Base-by-base conservation (phyloP, 2,797 vertebrate species). In the Astyanax mexicanus region DNA sequence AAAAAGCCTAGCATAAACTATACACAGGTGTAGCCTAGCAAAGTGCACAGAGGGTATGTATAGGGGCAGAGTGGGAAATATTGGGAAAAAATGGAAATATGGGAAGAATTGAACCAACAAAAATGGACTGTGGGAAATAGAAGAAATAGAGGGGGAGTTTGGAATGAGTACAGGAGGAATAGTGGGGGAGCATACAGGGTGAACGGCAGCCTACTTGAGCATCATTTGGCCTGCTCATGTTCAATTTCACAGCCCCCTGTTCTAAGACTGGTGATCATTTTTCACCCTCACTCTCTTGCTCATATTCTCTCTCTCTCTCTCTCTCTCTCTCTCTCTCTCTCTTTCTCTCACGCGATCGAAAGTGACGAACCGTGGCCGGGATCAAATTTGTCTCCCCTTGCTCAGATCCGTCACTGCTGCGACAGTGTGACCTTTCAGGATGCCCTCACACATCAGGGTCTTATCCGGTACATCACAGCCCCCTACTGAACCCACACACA, bases 221-320 rank as follows among this genome's bases (percentile, higher is more conserved):
- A 62, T 75, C 23, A 32, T 51, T 69, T 42, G 7, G 15, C 29
- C 42, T 54, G 13, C 72, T 65, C 65, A 76, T 80, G 69, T 82
- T 69, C 80, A 77, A 72, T 82, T 81, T 82, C 64, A 75, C 60
- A 66, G 54, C 21, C 76, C 51, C 42, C 32, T 75, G 66, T 80
- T 67, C 38, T 69, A 62, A 38, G 29, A 29, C 64, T 69, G 37
- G 61, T 55, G 54, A 55, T 57, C 23, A 69, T 79, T 74, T 72
- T 72, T 83, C 79, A 84, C 51, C 51, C 51, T 15, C 23, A 27
- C 11, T 1, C 21, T 27, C 4, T 54, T 49, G 8, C 61, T 44
- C 25, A 57, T 45, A 44, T 64, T 75, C 47, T 69, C 61, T 44
- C 25, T 57, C 45, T 44, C 64, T 75, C 47, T 27, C 4, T 54